Percentiles rank a stretch among this genome's conserved stretches.
phyloP scores from a whole-genome alignment of 2,888 invertebrate genomes.

The Penaeus monodon region DNA sequence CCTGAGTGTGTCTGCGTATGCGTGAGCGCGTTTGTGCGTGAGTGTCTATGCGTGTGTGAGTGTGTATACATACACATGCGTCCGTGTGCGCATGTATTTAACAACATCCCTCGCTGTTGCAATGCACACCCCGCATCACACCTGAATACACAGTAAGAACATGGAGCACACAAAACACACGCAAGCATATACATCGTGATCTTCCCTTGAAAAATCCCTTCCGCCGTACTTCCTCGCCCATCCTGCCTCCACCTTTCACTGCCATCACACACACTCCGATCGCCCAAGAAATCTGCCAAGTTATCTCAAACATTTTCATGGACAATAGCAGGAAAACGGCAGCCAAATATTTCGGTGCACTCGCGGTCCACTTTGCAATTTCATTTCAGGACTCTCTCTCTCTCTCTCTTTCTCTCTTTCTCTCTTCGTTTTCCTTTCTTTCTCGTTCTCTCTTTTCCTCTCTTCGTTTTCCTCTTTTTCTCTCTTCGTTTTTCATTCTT shows the following conservation, averaged over 20 bases:
- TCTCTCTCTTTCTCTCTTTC: no score
- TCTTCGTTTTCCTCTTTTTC: no score
- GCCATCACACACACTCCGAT: slow-evolving; percentile 18
- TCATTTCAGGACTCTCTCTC: slow-evolving; percentile 3
- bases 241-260: background rate
- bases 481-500: no score
- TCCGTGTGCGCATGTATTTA: background rate
- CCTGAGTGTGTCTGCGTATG: background rate
- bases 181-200: no score
- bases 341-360: slow-evolving; percentile 42
- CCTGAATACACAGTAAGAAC: no score
- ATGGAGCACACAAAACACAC: no score
- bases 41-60: background rate
- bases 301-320: slow-evolving; percentile 42
- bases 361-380: slow-evolving; percentile 23
- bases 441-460: no score
- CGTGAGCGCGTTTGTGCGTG: background rate
- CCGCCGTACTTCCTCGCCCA: background rate
- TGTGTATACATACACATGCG: background rate
- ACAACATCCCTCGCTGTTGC: no score
- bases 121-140: no score
- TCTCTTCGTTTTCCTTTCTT: no score
- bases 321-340: slow-evolving; percentile 42
- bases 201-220: no score
- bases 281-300: slow-evolving; percentile 33